Evolutionary conservation across 1,140 invertebrate species (phyloP).

Genomic region (Rhizoglyphus robini): DNA sequence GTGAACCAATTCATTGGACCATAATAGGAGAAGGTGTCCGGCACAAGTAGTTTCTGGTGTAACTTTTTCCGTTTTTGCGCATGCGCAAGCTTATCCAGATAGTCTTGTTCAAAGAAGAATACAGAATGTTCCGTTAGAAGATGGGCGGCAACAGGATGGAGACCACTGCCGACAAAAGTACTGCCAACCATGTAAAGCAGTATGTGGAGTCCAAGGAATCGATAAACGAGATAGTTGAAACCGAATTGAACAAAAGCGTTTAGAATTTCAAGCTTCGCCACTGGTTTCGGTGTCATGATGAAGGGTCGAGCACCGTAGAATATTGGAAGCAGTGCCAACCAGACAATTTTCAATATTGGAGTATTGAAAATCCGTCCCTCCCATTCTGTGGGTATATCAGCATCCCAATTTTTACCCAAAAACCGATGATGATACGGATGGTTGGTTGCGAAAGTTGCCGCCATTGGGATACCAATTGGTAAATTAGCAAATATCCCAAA

Average conservation of each 20-base stretch:
- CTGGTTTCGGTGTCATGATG: slow-evolving; percentile 72
- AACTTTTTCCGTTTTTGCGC: background rate
- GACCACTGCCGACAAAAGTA: slow-evolving; percentile 87
- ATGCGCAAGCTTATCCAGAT: background rate
- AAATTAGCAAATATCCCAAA: slow-evolving; percentile 93
- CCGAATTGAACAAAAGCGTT: slow-evolving; percentile 74
- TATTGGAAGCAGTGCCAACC: slow-evolving; percentile 87
- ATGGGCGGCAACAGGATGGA: slow-evolving; percentile 95
- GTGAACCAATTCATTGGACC: slow-evolving; percentile 89
- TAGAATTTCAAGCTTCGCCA: slow-evolving; percentile 60
- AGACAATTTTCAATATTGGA: slow-evolving; percentile 80
- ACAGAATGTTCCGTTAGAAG: slow-evolving; percentile 95
- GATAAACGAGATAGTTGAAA: slow-evolving; percentile 63
- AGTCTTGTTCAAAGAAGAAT: slow-evolving; percentile 70
- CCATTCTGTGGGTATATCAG: slow-evolving; percentile 81
- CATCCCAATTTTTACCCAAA: slow-evolving; percentile 74
- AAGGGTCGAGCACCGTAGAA: slow-evolving; percentile 89
- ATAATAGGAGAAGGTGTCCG: slow-evolving; percentile 96
- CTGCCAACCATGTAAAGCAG: slow-evolving; percentile 72
- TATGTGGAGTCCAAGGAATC: slow-evolving; percentile 61
- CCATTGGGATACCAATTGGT: slow-evolving; percentile 84
- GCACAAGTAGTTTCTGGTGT: slow-evolving; percentile 29
- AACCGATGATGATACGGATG: slow-evolving; percentile 87
- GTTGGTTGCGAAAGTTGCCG: slow-evolving; percentile 93
- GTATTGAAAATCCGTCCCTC: slow-evolving; percentile 87